A percentile compares a stretch with the other conserved stretches of the same genome.
Evolutionary conservation across 2,797 vertebrate genomes (phyloP).

Genomic region (Hoplostethus mediterraneus): DNA sequence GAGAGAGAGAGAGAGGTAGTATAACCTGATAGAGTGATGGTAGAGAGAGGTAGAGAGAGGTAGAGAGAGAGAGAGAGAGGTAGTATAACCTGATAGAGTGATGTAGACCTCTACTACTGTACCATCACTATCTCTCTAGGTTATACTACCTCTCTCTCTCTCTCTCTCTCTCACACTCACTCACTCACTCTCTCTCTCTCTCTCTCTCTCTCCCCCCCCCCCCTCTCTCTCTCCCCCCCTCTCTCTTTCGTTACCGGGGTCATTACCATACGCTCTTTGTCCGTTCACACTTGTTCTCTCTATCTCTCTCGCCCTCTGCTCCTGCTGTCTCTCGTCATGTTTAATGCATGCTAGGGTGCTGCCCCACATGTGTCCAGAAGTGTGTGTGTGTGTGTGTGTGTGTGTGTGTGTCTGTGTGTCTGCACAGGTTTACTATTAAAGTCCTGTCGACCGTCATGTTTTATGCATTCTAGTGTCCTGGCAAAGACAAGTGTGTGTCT

Average conservation of each 20-base stretch:
- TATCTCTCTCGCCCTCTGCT: constrained; percentile 58
- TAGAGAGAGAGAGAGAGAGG: too few relatives aligned
- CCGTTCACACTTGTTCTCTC: constrained; percentile 72
- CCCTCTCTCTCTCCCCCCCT: constrained; percentile 50
- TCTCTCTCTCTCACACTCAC: constrained; percentile 63
- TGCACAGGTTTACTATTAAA: constrained; percentile 58
- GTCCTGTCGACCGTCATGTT: constrained; percentile 65
- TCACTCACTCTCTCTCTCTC: not conserved
- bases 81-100: too few relatives aligned
- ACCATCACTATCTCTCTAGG: too few relatives aligned
- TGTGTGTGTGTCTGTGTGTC: constrained; percentile 2
- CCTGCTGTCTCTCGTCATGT: constrained; percentile 69
- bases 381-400: constrained; percentile 28
- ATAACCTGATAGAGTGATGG: too few relatives aligned
- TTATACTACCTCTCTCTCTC: too few relatives aligned
- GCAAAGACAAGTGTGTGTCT: constrained; percentile 19
- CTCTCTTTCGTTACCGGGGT: constrained; percentile 72
- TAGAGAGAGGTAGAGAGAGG: too few relatives aligned
- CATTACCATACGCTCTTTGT: constrained; percentile 80
- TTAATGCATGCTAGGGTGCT: constrained; percentile 71
- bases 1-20: too few relatives aligned
- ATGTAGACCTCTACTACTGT: too few relatives aligned
- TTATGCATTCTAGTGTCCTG: constrained; percentile 65
- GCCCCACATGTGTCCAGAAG: constrained; percentile 58
- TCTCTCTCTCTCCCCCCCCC: constrained; percentile 36